Conservation (phyloP, 64 coral and sea anemone genomes). For the Stichodactyla mertensii region DNA sequence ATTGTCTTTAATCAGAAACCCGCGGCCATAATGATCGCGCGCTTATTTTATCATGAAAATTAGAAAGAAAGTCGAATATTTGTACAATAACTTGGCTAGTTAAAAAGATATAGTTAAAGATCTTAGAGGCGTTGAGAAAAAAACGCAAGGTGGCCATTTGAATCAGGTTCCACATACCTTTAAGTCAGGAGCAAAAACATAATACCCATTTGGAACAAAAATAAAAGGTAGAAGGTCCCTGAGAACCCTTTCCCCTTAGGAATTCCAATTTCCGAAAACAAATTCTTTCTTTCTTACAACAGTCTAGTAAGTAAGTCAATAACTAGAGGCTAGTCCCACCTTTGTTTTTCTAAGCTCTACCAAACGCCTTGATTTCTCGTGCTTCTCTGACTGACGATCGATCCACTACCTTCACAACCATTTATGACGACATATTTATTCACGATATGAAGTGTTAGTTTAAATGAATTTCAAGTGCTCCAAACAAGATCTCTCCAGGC, state of each 20-base stretch:
- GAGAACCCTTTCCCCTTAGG: background rate
- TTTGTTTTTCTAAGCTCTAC: background rate
- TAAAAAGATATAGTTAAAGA: background rate
- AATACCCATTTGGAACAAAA: too few species aligned
- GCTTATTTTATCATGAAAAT: background rate
- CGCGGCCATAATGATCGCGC: background rate
- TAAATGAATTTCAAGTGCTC: background rate
- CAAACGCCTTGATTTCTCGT: background rate
- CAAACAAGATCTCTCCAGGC: conserved; percentile 3
- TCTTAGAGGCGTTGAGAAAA: too few species aligned
- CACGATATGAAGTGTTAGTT: background rate
- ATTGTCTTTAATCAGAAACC: background rate
- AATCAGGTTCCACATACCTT: too few species aligned
- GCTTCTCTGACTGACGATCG: background rate
- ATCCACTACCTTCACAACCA: background rate
- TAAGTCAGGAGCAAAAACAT: too few species aligned
- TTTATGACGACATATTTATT: too few species aligned
- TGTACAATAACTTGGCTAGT: background rate
- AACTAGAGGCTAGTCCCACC: background rate
- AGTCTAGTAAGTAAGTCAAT: background rate
- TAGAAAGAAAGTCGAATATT: background rate
- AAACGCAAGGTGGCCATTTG: too few species aligned
- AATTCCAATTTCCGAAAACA: background rate
- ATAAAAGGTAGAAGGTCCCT: too few species aligned
- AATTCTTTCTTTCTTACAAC: too few species aligned